Base-by-base conservation (phyloP, 2,113 vertebrate genomes). In the Dipodomys ordii region DNA sequence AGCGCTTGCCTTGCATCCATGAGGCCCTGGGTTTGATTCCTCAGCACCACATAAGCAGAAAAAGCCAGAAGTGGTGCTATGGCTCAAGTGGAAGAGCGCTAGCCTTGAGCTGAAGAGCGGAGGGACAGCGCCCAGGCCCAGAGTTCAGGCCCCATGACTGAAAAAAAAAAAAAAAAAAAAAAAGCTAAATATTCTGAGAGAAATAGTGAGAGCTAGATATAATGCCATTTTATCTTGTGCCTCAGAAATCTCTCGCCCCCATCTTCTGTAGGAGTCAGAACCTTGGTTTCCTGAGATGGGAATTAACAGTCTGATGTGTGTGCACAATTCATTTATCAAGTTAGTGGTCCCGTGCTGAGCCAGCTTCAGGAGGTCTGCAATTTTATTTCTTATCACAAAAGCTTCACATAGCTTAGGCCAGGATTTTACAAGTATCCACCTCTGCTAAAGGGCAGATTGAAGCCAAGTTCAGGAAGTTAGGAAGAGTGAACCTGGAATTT, bases 341-440 rank as follows among this genome's bases (percentile, higher is more conserved):
- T 49, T 28, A 7, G 16, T 10, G 4, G 39, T 28, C 11, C 30
- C n/a, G 0, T 3, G 9, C 39, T 1, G 9, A 86, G 27, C 62
- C 4, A 28, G 39, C 60, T 57, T 72, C 19, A 4, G 7, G 49
- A 18, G 65, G 72, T 72, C 87, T 65, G 13, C 13, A 57, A 1
- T 83, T 83, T 62, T 76, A 12, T 73, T 64, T 49, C 62, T 0
- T 1, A 16, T 76, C 35, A 20, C 30, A 3, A n/a, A 71, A 28
- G 83, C 72, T 28, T 18, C 16, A 1, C 30, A 7, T 1, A 0
- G 18, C 19, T 84, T 27, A 44, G 72, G 19, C 30, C 71, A 78
- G 64, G 80, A 11, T 83, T 74, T 65, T 90, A 11, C 82, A 69
- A 91, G 77, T 77, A 71, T 62, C 90, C 71, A 60, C 57, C 76